A percentile compares a stretch with the other conserved stretches of the same genome.
Evolutionary conservation across 2,888 invertebrate genomes (phyloP).

Genomic region (Antheraea yamamai): DNA sequence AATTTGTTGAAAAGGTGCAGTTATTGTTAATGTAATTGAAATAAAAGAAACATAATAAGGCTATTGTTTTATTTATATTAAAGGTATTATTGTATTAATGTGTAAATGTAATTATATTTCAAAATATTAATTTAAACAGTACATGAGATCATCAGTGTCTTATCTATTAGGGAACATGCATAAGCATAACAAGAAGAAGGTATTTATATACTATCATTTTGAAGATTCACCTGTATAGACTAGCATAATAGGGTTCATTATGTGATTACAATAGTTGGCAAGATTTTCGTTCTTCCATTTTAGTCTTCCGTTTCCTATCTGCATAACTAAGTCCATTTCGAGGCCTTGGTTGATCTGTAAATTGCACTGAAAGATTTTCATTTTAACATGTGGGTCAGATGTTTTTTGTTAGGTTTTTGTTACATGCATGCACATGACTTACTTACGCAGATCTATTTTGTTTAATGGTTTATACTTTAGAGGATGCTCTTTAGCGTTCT

Average conservation of each 20-base stretch:
- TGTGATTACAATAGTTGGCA: conserved; percentile 68
- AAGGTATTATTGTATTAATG: conserved; percentile 11
- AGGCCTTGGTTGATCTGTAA: conserved; percentile 61
- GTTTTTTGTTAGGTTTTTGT: conserved; percentile 57
- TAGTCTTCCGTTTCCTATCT: conserved; percentile 62
- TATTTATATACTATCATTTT: conserved; percentile 32
- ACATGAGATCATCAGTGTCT: conserved; percentile 75
- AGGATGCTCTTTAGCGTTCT: conserved; percentile 51
- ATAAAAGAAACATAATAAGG: conserved; percentile 8
- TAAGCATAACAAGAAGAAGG: conserved; percentile 31
- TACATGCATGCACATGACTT: conserved; percentile 69
- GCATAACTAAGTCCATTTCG: conserved; percentile 52
- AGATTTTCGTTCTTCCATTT: conserved; percentile 61
- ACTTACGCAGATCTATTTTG: conserved; percentile 74
- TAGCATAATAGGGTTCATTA: conserved; percentile 35
- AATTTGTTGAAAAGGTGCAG: not conserved
- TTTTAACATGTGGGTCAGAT: conserved; percentile 57
- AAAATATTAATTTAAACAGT: conserved; percentile 26
- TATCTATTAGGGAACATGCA: conserved; percentile 38
- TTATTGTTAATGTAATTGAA: not conserved
- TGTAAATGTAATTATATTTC: conserved; percentile 17
- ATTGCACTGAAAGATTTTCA: conserved; percentile 77
- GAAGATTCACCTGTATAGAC: conserved; percentile 37
- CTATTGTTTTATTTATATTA: conserved; percentile 15
- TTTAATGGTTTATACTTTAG: conserved; percentile 56